Conservation (phyloP, 2,113 vertebrate species). For the Hoplias malabaricus region DNA sequence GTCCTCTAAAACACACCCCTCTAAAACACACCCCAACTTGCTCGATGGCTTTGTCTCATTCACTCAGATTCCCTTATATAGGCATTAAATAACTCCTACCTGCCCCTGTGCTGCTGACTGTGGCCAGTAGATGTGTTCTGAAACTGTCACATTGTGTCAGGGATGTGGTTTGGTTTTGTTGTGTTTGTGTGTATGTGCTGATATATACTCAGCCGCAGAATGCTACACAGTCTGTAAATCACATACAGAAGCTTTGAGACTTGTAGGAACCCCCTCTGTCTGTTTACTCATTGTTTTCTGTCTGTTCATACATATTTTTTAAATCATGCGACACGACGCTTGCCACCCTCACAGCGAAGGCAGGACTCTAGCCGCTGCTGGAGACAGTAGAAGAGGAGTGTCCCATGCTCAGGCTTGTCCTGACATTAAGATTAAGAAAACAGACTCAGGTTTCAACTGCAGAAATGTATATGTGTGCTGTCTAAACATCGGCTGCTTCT, state of each 20-base stretch:
- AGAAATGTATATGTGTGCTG: slow-evolving; percentile 45
- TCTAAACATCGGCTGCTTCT: slow-evolving; percentile 48
- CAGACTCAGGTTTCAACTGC: slow-evolving; percentile 52
- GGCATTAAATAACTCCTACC: neutral
- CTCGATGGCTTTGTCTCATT: neutral
- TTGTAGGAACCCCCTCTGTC: too few relatives aligned
- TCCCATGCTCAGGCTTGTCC: slow-evolving; percentile 50
- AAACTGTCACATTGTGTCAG: too few relatives aligned
- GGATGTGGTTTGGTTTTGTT: too few relatives aligned
- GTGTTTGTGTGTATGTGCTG: too few relatives aligned
- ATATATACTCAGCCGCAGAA: neutral
- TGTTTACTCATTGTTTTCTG: too few relatives aligned
- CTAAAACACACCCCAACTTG: neutral
- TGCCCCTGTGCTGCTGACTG: neutral
- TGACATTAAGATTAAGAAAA: slow-evolving; percentile 50
- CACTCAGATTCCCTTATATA: neutral
- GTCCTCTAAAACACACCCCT: slow-evolving; percentile 10
- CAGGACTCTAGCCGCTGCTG: neutral
- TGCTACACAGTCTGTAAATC: neutral
- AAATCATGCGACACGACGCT: neutral
- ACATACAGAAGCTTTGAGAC: neutral
- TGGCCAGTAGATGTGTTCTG: neutral
- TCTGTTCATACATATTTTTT: too few relatives aligned
- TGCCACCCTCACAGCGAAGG: neutral
- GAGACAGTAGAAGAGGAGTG: slow-evolving; percentile 37